Base-by-base conservation (phyloP, 2,888 invertebrate species). In the Tenodera sinensis region DNA sequence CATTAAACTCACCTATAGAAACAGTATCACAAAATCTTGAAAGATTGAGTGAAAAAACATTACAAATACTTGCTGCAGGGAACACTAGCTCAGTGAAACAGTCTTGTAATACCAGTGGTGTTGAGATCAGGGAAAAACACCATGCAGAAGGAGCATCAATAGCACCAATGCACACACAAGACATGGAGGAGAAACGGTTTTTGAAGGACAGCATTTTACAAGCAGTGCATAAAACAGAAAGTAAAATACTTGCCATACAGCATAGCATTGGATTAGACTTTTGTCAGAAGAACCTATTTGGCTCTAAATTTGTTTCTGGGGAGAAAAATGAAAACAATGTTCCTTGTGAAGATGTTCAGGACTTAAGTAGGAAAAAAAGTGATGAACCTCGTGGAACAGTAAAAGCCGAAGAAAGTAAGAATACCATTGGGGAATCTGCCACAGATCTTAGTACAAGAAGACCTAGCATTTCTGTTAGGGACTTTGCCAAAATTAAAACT, bases 151-250 rank as follows among this genome's bases (percentile, higher is more conserved):
- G 1, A 54, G 6, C 54, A 71, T 15, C 15, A 71, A 71, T 6
- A 71, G 4, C 54, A 71, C 4, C 54, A 20, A 20, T 71, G 25
- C 54, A 20, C 4, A 25, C 3, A 2, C 54, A 71, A 25, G 20
- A 71, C 6, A 71, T 71, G 54, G 54, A 71, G 25, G 20, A 71
- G 4, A 71, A 20, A 71, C 20, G 6, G 4, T 6, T 4, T 6
- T 71, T 71, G 15, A 71, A 71, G 6, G 54, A 71, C 2, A 20
- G 3, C 25, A 25, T 3, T 71, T 71, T 71, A 71, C 20, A 71
- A 71, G 83, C 89, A 91, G 92, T 88, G 91, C 91, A 89, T 28
- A 90, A 54, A 54, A 90, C 91, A 1, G 93, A 93, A 88, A 93
- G 92, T 90, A 91, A 91, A 9, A 86, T 28, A 89, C n/a, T 28